Evolutionary conservation across 37 sponge, comb jelly and placozoan species (phyloP).

Genomic region (Spongilla lacustris): DNA sequence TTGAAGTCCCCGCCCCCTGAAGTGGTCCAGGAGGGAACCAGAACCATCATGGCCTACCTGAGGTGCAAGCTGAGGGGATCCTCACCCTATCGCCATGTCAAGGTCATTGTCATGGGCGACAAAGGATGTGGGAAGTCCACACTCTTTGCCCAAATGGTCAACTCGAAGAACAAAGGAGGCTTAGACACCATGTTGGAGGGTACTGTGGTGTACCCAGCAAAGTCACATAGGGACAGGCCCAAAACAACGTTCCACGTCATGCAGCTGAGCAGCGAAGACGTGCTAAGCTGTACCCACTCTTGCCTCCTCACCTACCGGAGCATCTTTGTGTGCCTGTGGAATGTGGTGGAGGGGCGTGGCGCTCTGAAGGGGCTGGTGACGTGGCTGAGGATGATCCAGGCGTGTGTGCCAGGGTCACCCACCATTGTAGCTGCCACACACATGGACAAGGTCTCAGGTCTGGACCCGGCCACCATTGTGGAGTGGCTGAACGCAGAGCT

Average conservation of each 20-base stretch:
- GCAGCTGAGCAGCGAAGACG: conserved; percentile 50
- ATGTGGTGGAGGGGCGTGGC: conserved; percentile 40
- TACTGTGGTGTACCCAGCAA: conserved; percentile 26
- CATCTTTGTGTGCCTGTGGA: conserved; percentile 67
- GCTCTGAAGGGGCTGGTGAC: conserved; percentile 42
- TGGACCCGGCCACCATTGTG: conserved; percentile 24
- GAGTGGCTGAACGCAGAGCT: conserved; percentile 57
- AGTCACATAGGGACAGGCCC: conserved; percentile 17
- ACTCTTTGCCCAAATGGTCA: conserved; percentile 25
- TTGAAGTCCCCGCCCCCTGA: conserved; percentile 57
- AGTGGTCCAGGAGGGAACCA: conserved; percentile 55
- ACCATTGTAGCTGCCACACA: conserved; percentile 70
- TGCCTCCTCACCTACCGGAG: conserved; percentile 71
- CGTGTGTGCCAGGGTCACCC: conserved; percentile 61
- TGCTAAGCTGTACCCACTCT: conserved; percentile 30
- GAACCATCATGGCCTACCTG: conserved; percentile 65
- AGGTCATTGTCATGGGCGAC: conserved; percentile 62
- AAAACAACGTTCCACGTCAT: conserved; percentile 60
- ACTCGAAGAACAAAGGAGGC: not conserved
- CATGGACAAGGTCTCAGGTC: conserved; percentile 35
- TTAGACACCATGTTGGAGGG: conserved; percentile 24
- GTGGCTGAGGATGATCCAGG: conserved; percentile 67
- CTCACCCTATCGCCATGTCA: conserved; percentile 64
- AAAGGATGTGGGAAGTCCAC: conserved; percentile 56
- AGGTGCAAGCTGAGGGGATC: conserved; percentile 64